Evolutionary conservation across 2,797 vertebrate species (phyloP).

Genomic region (Sebastes nivosus): DNA sequence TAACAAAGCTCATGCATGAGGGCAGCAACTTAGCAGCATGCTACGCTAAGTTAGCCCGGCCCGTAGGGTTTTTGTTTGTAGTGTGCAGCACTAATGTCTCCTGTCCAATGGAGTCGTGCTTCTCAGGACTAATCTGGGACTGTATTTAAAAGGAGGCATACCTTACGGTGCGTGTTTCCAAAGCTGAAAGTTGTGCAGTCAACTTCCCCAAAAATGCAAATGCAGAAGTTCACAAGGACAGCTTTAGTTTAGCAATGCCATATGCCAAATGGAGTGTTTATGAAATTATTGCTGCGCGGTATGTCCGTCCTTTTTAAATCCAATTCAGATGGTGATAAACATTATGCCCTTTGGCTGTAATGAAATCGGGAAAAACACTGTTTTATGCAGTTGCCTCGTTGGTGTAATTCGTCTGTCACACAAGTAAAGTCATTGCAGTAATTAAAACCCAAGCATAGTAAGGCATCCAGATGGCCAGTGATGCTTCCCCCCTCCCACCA

Average conservation of each 20-base stretch:
- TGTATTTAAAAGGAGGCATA: conserved; percentile 8
- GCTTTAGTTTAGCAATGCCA: conserved; percentile 35
- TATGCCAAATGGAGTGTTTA: conserved; percentile 60
- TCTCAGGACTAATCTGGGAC: conserved; percentile 18
- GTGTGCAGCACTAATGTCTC: conserved; percentile 46
- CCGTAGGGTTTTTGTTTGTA: conserved; percentile 59
- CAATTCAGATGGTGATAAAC: conserved; percentile 57
- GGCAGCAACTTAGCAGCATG: conserved; percentile 72
- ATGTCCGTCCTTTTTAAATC: conserved; percentile 53
- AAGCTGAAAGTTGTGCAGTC: conserved; percentile 24
- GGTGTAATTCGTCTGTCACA: conserved; percentile 70
- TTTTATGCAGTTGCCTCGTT: conserved; percentile 61
- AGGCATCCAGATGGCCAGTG: conserved; percentile 75
- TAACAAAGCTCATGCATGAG: conserved; percentile 78
- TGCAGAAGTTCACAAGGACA: conserved; percentile 59
- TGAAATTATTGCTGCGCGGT: conserved; percentile 37
- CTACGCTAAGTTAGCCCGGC: conserved; percentile 67
- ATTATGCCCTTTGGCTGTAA: conserved; percentile 57
- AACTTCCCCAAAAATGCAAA: conserved; percentile 26
- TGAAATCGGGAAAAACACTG: conserved; percentile 59
- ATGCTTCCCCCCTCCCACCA: conserved; percentile 31
- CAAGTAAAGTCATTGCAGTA: conserved; percentile 69
- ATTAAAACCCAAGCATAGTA: conserved; percentile 72
- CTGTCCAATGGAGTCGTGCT: conserved; percentile 36
- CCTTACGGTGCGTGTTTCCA: conserved; percentile 4